phyloP scores from a whole-genome alignment of 2,113 vertebrate species.

The Rallus limicola region DNA sequence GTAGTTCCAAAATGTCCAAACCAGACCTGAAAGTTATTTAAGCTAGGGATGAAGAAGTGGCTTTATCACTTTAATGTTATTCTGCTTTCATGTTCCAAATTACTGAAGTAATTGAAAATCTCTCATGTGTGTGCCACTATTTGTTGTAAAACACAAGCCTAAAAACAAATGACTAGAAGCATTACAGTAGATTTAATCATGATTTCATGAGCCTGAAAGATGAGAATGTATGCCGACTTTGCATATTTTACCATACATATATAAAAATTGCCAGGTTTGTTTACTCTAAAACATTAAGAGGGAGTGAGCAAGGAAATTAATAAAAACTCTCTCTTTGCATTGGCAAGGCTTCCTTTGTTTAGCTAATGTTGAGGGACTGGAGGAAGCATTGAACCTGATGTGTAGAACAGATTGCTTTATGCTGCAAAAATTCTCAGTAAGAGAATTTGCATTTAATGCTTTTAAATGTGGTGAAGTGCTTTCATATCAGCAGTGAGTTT shows the following conservation, averaged over 20 bases:
- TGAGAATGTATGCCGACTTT: not conserved
- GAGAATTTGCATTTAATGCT: conserved; percentile 38
- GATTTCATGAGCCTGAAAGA: not conserved
- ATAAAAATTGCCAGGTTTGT: not conserved
- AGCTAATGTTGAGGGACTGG: not conserved
- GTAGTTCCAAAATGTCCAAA: not conserved
- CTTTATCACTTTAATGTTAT: not conserved
- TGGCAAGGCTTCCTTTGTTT: not conserved
- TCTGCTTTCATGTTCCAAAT: not conserved
- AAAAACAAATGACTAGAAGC: not conserved
- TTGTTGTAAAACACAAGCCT: not conserved
- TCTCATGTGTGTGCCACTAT: not conserved
- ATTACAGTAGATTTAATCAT: not conserved
- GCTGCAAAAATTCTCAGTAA: not conserved
- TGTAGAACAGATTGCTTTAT: conserved; percentile 34
- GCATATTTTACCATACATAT: not conserved
- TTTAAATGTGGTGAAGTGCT: conserved; percentile 15
- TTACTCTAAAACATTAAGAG: not conserved
- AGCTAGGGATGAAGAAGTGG: not conserved
- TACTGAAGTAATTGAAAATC: not conserved
- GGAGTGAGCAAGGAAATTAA: not conserved
- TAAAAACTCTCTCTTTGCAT: not conserved
- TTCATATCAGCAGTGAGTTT: not conserved
- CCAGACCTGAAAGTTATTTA: not conserved
- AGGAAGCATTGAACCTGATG: not conserved